Evolutionary conservation across 1,140 invertebrate genomes (phyloP), one percentile per base, ranked within the genome.

Genomic region (Drosophila cardini): DNA sequence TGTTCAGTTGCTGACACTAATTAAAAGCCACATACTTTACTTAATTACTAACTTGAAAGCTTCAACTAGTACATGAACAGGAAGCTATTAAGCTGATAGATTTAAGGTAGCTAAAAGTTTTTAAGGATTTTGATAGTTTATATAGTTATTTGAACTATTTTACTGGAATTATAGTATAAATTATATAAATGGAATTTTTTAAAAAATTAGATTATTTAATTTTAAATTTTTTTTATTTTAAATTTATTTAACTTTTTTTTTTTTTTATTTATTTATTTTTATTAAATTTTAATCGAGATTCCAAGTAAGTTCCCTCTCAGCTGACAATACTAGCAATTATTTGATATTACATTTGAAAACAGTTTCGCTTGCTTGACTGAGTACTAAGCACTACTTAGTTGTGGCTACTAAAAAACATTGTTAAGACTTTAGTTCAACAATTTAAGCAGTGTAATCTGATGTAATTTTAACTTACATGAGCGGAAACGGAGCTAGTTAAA

Each of bases 341-440:
- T 9, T 43, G 18, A 52, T 72, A 76, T 73, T 69, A 56, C 18
- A 2, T 43, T 48, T 69, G 48, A 72, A 72, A 72, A 64, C 34
- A 46, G 76, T 80, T 80, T 77, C 80, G 80, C 56, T 80, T 71
- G 69, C 77, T 65, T 80, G 11, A 30, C 18, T 67, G 26, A 80
- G 76, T 65, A 76, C 76, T 76, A 67, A 77, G 52, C 42, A 38
- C 10, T n/a, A 34, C 21, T 30, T 78, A 85, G 77, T 80, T 62
- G 26, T 40, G 42, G 16, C 16, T 30, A 26, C 30, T 18, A n/a
- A 4, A 6, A n/a, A 5, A 3, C 18, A 42, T 16, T 10, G 21
- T 11, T 50, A 13, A 46, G 55, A 16, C 68, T 50, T 15, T 43
- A 76, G 26, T 9, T 13, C 1, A 56, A 18, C 34, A 40, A 16